phyloP scores from a whole-genome alignment of 2,113 vertebrate genomes.

The Rousettus leschenaultii region DNA sequence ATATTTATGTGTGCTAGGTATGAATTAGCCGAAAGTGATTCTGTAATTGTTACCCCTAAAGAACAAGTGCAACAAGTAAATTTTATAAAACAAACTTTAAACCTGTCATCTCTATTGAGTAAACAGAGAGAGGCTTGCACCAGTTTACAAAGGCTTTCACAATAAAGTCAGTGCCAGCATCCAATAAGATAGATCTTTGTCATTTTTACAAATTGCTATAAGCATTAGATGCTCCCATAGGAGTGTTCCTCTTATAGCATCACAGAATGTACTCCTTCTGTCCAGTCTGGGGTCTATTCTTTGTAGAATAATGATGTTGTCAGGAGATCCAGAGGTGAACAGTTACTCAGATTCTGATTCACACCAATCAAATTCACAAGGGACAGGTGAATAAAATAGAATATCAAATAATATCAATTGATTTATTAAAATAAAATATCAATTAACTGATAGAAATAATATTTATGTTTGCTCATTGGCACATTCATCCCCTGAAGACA shows the following conservation, averaged over 20 bases:
- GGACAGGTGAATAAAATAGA: background rate
- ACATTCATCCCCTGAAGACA: background rate
- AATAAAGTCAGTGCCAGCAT: background rate
- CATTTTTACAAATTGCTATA: background rate
- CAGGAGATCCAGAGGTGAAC: background rate
- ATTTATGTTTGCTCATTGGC: background rate
- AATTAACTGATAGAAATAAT: background rate
- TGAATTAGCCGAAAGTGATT: background rate
- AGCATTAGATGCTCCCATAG: background rate
- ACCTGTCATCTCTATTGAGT: background rate
- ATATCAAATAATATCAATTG: background rate
- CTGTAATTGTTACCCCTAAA: background rate
- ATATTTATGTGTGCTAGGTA: background rate
- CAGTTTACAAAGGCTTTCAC: background rate
- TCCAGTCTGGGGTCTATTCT: background rate
- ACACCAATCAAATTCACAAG: background rate
- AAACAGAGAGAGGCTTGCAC: background rate
- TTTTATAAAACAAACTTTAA: background rate
- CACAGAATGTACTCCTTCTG: background rate
- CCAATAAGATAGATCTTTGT: background rate
- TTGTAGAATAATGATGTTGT: background rate
- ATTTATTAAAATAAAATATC: background rate
- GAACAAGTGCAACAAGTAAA: background rate
- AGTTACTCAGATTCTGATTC: background rate
- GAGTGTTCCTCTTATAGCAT: background rate